A percentile compares a stretch with the other conserved stretches of the same genome.
Evolutionary conservation across 2,888 invertebrate genomes (phyloP).

Genomic region (Odontothrips loti): DNA sequence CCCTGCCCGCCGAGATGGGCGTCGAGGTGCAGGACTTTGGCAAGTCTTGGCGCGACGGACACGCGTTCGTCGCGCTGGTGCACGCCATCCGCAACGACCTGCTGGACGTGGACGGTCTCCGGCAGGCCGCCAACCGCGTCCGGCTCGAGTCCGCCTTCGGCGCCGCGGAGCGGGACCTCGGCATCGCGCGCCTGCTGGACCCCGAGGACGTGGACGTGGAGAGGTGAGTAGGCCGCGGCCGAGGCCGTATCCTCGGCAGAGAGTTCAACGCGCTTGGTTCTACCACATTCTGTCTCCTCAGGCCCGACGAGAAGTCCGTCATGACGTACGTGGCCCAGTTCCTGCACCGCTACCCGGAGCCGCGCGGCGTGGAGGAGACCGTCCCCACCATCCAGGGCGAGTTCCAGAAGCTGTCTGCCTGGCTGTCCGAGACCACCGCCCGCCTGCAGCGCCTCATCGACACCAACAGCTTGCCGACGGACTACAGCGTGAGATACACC

Average conservation of each 20-base stretch:
- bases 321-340: constrained; percentile 99
- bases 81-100: constrained; percentile 91
- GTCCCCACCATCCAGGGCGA: constrained; percentile 74
- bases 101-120: constrained; percentile 79
- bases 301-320: constrained; percentile 94
- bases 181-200: constrained; percentile 85
- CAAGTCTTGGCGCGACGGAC: constrained; percentile 91
- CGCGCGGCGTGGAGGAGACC: constrained; percentile 52
- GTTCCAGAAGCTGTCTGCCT: constrained; percentile 72
- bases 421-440: constrained; percentile 75
- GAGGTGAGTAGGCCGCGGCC: not conserved
- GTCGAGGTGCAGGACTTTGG: constrained; percentile 91
- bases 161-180: constrained; percentile 85
- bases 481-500: constrained; percentile 55
- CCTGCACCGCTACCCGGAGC: constrained; percentile 89
- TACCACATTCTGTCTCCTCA: constrained; percentile 42
- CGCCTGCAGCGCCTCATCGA: constrained; percentile 72
- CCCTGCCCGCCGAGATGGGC: constrained; percentile 79
- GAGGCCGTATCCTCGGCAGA: too few species aligned
- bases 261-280: too few species aligned
- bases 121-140: constrained; percentile 69
- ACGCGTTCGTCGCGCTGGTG: constrained; percentile 91
- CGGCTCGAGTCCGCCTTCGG: constrained; percentile 90
- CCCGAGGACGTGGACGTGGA: constrained; percentile 59
- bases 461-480: constrained; percentile 67